These are phyloP conservation scores for Hyaena hyaena DNA, from an alignment of 2,113 vertebrate genomes.

Conservation along the genomic window DNA sequence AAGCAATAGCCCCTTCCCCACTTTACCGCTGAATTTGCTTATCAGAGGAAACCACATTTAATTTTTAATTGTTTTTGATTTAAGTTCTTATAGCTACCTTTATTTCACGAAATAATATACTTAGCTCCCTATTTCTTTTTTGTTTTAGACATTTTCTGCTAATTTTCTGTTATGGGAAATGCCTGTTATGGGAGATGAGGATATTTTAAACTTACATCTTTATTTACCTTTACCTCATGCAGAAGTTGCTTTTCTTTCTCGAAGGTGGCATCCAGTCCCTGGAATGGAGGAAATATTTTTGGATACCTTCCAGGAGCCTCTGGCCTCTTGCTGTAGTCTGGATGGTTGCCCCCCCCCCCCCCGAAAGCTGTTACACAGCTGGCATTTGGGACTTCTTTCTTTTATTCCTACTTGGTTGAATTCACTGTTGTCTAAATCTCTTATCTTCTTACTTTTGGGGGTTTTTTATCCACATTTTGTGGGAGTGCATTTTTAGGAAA, in stretches of 20 bases:
- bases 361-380: not conserved
- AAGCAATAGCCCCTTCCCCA: not conserved
- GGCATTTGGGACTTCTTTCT: not conserved
- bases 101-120: not conserved
- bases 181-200: not conserved
- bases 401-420: not conserved
- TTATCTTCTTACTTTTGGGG: not conserved
- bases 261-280: not conserved
- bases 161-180: not conserved
- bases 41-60: not conserved
- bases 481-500: not conserved
- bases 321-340: not conserved
- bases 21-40: not conserved
- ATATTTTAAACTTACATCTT: not conserved
- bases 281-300: not conserved
- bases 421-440: not conserved
- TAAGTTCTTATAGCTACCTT: not conserved
- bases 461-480: not conserved
- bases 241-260: not conserved
- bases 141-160: not conserved
- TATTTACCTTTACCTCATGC: not conserved
- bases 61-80: conserved; percentile 30
- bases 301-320: not conserved
- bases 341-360: too few relatives aligned
- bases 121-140: not conserved